Evolutionary conservation across 2,113 vertebrate genomes (phyloP).

Genomic region (Notarius quadriscutis): DNA sequence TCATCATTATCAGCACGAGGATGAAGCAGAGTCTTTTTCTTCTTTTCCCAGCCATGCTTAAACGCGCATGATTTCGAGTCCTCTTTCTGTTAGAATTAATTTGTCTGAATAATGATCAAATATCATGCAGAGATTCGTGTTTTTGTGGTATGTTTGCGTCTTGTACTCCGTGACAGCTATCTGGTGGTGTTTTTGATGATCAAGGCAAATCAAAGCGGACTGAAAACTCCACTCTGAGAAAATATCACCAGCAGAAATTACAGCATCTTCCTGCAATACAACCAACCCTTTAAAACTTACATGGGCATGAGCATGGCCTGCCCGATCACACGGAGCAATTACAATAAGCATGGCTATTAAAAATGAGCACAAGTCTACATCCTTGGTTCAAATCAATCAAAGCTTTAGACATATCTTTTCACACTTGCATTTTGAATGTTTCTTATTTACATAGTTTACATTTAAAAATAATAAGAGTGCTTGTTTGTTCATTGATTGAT

Average conservation of each 20-base stretch:
- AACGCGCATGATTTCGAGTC: background rate
- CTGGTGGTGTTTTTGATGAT: background rate
- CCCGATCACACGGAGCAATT: background rate
- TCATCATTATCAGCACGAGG: background rate
- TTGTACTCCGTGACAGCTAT: background rate
- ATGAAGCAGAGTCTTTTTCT: background rate
- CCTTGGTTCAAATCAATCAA: background rate
- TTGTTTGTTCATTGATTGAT: no score
- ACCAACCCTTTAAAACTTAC: background rate
- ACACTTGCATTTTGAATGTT: background rate
- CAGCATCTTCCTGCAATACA: background rate
- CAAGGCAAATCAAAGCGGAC: background rate
- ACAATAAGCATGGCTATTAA: background rate
- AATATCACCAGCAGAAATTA: background rate
- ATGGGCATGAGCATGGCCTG: background rate
- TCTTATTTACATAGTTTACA: background rate
- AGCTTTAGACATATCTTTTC: background rate
- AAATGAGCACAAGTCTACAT: background rate
- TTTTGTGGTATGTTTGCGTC: background rate
- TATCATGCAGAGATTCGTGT: background rate
- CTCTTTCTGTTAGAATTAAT: background rate
- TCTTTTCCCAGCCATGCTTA: background rate
- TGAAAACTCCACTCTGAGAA: background rate
- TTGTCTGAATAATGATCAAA: background rate
- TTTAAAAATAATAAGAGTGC: no score